Percentiles rank a stretch among this genome's conserved stretches.
These are phyloP conservation scores for Leptopilina boulardi DNA, from an alignment of 1,140 invertebrate species.

Conservation along the genomic window DNA sequence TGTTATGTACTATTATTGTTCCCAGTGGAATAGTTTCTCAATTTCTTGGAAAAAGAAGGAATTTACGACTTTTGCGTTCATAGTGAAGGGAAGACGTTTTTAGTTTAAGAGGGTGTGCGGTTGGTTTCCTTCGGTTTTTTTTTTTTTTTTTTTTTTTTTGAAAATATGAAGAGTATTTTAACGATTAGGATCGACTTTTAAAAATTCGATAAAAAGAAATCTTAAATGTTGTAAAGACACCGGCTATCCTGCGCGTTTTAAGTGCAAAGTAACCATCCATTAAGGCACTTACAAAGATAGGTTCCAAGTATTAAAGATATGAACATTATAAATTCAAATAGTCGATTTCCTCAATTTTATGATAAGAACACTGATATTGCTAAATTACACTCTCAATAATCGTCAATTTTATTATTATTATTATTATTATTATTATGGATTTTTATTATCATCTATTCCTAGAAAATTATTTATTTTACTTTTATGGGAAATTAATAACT, in stretches of 20 bases:
- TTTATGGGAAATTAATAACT: too few relatives aligned
- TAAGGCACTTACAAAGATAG: not conserved
- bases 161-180: not conserved
- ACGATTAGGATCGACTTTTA: not conserved
- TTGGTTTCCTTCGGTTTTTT: conserved; percentile 5
- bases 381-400: too few relatives aligned
- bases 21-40: not conserved
- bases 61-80: not conserved
- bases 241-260: not conserved
- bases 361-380: not conserved
- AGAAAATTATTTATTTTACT: too few relatives aligned
- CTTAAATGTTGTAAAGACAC: not conserved
- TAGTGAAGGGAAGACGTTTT: not conserved
- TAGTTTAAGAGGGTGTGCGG: not conserved
- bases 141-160: too few relatives aligned
- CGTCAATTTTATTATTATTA: too few relatives aligned
- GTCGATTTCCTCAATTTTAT: not conserved
- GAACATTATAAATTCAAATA: conserved; percentile 1
- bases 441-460: too few relatives aligned
- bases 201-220: not conserved
- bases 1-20: not conserved
- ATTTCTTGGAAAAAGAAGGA: conserved; percentile 6
- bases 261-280: conserved; percentile 4
- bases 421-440: too few relatives aligned
- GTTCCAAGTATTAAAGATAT: not conserved